A percentile compares a stretch with the other conserved stretches of the same genome.
These are phyloP conservation scores for Drosophila diplacantha DNA, from an alignment of 2,888 invertebrate genomes.

Conservation along the genomic window DNA sequence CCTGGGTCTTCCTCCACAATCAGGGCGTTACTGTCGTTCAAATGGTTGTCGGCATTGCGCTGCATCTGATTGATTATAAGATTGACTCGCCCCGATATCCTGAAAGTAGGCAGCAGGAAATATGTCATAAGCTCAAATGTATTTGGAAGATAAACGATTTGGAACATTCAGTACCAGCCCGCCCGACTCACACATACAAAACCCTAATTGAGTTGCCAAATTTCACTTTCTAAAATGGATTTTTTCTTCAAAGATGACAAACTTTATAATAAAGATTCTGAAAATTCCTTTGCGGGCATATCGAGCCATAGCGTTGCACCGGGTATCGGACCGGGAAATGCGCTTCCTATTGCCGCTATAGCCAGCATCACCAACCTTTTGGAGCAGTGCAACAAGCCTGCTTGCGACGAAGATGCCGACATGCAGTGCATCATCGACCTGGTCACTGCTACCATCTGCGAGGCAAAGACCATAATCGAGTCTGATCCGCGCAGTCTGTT, in stretches of 20 bases:
- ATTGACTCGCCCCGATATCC: slow-evolving; percentile 75
- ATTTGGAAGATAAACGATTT: background rate
- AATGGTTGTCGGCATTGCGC: slow-evolving; percentile 69
- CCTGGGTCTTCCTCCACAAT: slow-evolving; percentile 73
- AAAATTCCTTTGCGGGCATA: background rate
- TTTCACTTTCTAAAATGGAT: slow-evolving; percentile 12
- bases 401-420: slow-evolving; percentile 52
- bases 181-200: background rate
- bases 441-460: slow-evolving; percentile 49
- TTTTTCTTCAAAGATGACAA: background rate
- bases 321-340: background rate
- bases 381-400: slow-evolving; percentile 38
- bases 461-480: slow-evolving; percentile 54
- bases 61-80: slow-evolving; percentile 77
- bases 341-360: background rate
- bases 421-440: slow-evolving; percentile 48
- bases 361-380: slow-evolving; percentile 15
- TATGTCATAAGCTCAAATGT: background rate
- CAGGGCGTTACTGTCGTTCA: slow-evolving; percentile 72
- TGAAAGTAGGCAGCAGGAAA: slow-evolving; percentile 45
- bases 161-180: background rate
- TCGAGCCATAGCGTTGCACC: background rate
- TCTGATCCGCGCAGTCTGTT: slow-evolving; percentile 59
- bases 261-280: background rate
- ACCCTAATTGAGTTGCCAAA: slow-evolving; percentile 1